Percentiles rank a stretch among this genome's conserved stretches.
phyloP scores from a whole-genome alignment of 2,797 vertebrate species.

The Pteronotus mesoamericanus region DNA sequence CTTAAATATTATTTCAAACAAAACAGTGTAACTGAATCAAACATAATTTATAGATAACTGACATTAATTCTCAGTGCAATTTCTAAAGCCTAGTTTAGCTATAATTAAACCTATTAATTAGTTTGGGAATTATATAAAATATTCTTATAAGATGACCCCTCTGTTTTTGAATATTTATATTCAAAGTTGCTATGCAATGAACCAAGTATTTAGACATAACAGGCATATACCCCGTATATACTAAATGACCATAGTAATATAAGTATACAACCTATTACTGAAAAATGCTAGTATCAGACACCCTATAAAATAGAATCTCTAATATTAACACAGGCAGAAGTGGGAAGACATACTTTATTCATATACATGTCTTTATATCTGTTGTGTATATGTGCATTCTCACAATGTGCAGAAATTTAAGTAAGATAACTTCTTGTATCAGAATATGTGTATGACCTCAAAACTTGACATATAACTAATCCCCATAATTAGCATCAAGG shows the following conservation, averaged over 20 bases:
- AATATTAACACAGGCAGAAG: neutral
- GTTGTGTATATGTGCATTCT: neutral
- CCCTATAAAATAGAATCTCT: neutral
- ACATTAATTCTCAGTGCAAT: neutral
- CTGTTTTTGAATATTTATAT: neutral
- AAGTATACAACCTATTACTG: neutral
- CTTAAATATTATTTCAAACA: constrained; percentile 30
- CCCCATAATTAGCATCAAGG: neutral
- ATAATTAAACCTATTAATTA: neutral
- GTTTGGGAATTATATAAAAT: neutral
- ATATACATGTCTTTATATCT: neutral
- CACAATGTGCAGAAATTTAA: neutral
- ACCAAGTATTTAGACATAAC: neutral
- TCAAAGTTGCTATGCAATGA: constrained; percentile 3
- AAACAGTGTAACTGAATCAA: neutral
- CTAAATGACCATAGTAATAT: neutral
- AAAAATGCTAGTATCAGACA: neutral
- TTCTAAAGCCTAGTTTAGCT: constrained; percentile 2
- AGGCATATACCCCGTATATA: neutral
- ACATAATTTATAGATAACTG: neutral
- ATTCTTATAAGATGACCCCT: neutral
- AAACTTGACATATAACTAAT: neutral
- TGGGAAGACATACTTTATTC: neutral
- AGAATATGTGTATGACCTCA: neutral
- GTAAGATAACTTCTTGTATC: neutral